Evolutionary conservation across 2,797 vertebrate genomes (phyloP), one percentile per base, ranked within the genome.

Genomic region (Pampus argenteus): DNA sequence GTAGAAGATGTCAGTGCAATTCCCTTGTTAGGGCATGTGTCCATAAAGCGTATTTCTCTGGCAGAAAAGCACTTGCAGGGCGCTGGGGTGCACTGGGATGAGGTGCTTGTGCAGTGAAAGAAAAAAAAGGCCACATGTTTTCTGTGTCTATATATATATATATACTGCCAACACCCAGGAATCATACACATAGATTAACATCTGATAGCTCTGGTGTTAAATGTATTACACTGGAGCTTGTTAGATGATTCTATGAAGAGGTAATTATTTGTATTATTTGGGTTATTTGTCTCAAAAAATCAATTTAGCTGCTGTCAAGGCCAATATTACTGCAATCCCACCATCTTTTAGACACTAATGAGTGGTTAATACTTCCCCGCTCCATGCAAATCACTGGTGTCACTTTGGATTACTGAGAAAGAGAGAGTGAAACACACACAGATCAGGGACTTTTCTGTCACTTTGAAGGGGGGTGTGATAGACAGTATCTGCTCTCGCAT

Each of bases 401-500:
- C 85, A 70, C 76, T 76, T 79, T 40, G 62, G 47, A 86, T 86
- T 80, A 87, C 38, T 10, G 34, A 52, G 66, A 49, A 45, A 23
- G n/a, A 59, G 23, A 56, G 40, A 55, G n/a, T 42, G 40, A 74
- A 74, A 52, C 52, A 54, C 49, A 72, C 65, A 63, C 22, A 36
- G 71, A 80, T 78, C 42, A 42, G 80, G 75, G 67, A 74, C n/a
- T 60, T 73, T 66, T 71, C 66, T 75, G 63, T 79, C 74, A 67
- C 48, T 71, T 59, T 74, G 59, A 81, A 76, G 54, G 58, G 25
- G 22, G 40, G 56, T 52, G 55, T 79, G 81, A 82, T 51, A 13
- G 81, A 81, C 73, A 75, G 58, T 59, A 71, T 88, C 82, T 72
- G 67, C 74, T 78, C 59, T 79, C 74, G 66, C 80, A 85, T 81